Percentiles rank a stretch among this genome's conserved stretches.
phyloP scores from a whole-genome alignment of 2,888 invertebrate species.

The Andrena flavipes region DNA sequence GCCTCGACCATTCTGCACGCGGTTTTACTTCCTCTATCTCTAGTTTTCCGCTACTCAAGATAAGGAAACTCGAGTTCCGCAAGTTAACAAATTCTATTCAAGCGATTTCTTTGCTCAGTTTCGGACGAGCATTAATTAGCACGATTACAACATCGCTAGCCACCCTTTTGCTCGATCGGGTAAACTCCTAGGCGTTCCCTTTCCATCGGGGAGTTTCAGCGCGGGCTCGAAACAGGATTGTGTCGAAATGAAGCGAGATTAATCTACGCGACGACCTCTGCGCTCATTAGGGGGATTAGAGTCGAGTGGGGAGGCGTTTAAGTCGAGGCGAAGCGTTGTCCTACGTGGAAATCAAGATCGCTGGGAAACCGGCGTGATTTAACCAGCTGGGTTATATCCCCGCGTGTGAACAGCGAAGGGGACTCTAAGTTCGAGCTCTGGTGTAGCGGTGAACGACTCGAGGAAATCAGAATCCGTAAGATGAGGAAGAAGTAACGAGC shows the following conservation, averaged over 20 bases:
- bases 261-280: slow-evolving; percentile 28
- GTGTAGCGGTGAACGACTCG: too few relatives aligned
- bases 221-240: slow-evolving; percentile 9
- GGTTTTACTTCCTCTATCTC: background rate
- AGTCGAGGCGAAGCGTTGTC: slow-evolving; percentile 10
- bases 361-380: background rate
- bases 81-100: background rate
- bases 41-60: background rate
- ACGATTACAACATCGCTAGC: background rate
- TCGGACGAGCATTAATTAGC: slow-evolving; percentile 5
- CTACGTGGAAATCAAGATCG: background rate
- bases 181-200: slow-evolving; percentile 5
- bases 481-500: too few relatives aligned
- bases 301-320: background rate
- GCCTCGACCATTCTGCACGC: background rate
- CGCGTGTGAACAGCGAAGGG: too few relatives aligned
- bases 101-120: background rate
- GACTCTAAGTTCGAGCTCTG: too few relatives aligned
- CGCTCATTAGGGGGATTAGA: slow-evolving; percentile 38
- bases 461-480: too few relatives aligned
- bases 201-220: background rate
- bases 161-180: background rate
- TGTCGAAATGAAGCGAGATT: slow-evolving; percentile 39
- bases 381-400: too few relatives aligned
- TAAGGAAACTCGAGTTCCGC: background rate